phyloP scores from a whole-genome alignment of 2,888 invertebrate genomes.

The Prosopocoilus inquinatus region DNA sequence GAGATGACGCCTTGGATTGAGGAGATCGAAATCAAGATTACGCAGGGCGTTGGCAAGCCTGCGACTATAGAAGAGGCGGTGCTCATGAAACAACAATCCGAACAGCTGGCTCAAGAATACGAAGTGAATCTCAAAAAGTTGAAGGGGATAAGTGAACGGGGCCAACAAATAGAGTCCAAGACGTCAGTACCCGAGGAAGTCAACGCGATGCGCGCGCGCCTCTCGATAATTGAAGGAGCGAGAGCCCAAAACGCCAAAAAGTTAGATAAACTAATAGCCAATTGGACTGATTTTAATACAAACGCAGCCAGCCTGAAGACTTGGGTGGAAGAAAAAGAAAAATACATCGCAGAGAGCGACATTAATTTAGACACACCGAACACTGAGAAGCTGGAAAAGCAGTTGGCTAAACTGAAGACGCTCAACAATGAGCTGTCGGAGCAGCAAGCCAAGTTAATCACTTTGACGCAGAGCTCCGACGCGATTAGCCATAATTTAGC shows the following conservation, averaged over 20 bases:
- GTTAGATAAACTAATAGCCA: constrained; percentile 72
- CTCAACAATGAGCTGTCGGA: constrained; percentile 83
- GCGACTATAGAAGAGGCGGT: constrained; percentile 77
- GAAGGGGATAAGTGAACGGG: constrained; percentile 70
- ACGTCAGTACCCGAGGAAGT: constrained; percentile 80
- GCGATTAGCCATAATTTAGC: constrained; percentile 74
- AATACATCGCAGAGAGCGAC: constrained; percentile 58
- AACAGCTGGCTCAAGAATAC: constrained; percentile 73
- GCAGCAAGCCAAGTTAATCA: constrained; percentile 79
- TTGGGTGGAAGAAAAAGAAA: constrained; percentile 73
- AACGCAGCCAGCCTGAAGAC: constrained; percentile 73
- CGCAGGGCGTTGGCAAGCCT: constrained; percentile 71
- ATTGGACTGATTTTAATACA: constrained; percentile 80
- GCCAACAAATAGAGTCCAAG: constrained; percentile 73
- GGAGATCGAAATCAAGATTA: constrained; percentile 78
- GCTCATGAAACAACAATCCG: constrained; percentile 69
- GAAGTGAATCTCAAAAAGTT: constrained; percentile 73
- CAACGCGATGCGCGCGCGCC: constrained; percentile 78
- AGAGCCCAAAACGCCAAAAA: constrained; percentile 76
- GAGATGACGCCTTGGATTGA: constrained; percentile 88
- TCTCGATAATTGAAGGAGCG: constrained; percentile 80
- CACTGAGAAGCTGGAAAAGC: constrained; percentile 72
- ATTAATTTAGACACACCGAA: constrained; percentile 67
- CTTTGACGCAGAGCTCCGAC: constrained; percentile 76
- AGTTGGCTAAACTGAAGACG: constrained; percentile 73